A percentile compares a stretch with the other conserved stretches of the same genome.
Evolutionary conservation across 35 echinoderm and acorn worm genomes (phyloP).

Genomic region (Holothuria glaberrima): DNA sequence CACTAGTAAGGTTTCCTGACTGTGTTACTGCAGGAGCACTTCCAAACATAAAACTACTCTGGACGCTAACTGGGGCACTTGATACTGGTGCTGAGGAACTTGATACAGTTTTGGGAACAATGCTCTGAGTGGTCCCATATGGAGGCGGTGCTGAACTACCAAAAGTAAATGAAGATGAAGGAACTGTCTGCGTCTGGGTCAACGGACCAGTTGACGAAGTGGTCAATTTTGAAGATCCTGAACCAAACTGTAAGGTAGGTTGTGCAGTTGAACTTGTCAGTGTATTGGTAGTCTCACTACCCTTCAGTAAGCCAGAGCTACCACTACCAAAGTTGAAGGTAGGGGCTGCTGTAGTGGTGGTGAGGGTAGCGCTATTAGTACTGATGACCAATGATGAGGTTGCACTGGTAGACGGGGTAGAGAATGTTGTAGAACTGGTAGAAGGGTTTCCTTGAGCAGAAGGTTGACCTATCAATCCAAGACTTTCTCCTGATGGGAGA

Average conservation of each 20-base stretch:
- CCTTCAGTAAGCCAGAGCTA: neutral
- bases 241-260: slow-evolving; percentile 42
- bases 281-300: neutral
- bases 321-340: slow-evolving; percentile 39
- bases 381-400: too few relatives aligned
- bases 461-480: neutral
- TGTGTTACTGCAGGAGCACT: too few relatives aligned
- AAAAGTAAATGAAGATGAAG: slow-evolving; percentile 15
- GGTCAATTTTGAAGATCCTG: neutral
- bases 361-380: neutral
- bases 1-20: too few relatives aligned
- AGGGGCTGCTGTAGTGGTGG: neutral
- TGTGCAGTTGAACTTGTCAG: neutral
- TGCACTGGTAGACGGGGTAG: neutral
- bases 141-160: neutral
- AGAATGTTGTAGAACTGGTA: neutral
- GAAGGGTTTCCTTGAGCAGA: neutral
- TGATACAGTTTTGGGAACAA: too few relatives aligned
- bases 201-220: neutral
- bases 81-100: too few relatives aligned
- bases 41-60: too few relatives aligned
- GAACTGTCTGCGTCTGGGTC: neutral
- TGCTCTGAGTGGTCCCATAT: too few relatives aligned
- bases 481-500: neutral
- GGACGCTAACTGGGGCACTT: too few relatives aligned